These are phyloP conservation scores for Idris sp. DNA, from an alignment of 1,140 invertebrate species.

Conservation along the genomic window DNA sequence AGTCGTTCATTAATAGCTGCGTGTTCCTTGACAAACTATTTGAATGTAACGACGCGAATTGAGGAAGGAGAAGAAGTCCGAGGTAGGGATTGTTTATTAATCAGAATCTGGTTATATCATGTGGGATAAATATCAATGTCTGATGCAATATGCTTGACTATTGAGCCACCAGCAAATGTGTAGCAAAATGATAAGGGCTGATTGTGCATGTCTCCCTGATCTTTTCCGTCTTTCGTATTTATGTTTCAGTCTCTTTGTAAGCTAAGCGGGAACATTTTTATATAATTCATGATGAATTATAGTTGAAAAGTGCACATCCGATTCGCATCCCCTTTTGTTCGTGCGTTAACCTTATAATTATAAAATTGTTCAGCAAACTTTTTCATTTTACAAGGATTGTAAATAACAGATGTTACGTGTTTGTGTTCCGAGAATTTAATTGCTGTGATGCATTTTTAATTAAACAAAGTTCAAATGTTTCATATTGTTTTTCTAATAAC, in stretches of 20 bases:
- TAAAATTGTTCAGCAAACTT: constrained; percentile 25
- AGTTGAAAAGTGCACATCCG: constrained; percentile 43
- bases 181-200: constrained; percentile 71
- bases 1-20: constrained; percentile 63
- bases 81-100: constrained; percentile 71
- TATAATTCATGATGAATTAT: constrained; percentile 31
- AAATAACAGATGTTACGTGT: not conserved
- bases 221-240: constrained; percentile 65
- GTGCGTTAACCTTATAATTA: constrained; percentile 46
- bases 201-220: constrained; percentile 62
- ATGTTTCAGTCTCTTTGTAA: constrained; percentile 10
- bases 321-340: constrained; percentile 34
- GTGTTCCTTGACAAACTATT: constrained; percentile 66
- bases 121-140: constrained; percentile 73
- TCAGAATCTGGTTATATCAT: constrained; percentile 69
- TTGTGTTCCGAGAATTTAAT: no score
- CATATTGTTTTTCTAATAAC: no score
- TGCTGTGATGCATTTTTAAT: no score
- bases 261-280: constrained; percentile 25
- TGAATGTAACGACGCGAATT: constrained; percentile 59
- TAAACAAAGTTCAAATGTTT: no score
- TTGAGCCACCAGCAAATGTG: constrained; percentile 72
- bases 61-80: constrained; percentile 55
- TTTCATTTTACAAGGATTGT: not conserved
- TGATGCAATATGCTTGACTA: constrained; percentile 73